phyloP scores from a whole-genome alignment of 2,113 vertebrate genomes.

The Gallinago undulata region DNA sequence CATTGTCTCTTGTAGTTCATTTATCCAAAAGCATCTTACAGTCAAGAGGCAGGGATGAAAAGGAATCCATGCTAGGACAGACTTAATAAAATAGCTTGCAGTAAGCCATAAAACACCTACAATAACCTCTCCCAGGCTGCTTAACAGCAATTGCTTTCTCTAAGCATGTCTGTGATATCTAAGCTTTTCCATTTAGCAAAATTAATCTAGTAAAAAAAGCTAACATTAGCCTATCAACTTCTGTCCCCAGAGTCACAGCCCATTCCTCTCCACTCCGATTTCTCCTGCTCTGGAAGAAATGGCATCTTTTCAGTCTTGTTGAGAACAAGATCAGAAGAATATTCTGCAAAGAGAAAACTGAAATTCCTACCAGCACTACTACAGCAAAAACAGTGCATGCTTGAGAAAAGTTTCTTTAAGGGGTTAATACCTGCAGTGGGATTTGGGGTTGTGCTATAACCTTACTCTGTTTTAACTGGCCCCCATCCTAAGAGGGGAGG shows the following conservation, averaged over 20 bases:
- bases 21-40: background rate
- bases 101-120: background rate
- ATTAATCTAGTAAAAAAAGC: background rate
- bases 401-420: background rate
- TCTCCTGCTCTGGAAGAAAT: background rate
- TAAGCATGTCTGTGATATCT: background rate
- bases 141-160: background rate
- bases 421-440: background rate
- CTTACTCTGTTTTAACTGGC: background rate
- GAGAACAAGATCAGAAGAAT: background rate
- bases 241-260: background rate
- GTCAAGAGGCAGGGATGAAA: background rate
- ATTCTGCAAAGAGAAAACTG: background rate
- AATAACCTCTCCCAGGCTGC: background rate
- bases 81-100: background rate
- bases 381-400: background rate
- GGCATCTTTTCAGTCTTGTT: background rate
- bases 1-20: background rate
- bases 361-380: background rate
- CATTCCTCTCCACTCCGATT: background rate
- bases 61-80: background rate
- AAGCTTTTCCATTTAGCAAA: background rate
- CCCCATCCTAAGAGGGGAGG: accelerated
- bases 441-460: background rate
- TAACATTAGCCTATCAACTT: background rate